A percentile compares a stretch with the other conserved stretches of the same genome.
Conservation (phyloP, 1,140 invertebrate species). For the Protaetia brevitarsis region DNA sequence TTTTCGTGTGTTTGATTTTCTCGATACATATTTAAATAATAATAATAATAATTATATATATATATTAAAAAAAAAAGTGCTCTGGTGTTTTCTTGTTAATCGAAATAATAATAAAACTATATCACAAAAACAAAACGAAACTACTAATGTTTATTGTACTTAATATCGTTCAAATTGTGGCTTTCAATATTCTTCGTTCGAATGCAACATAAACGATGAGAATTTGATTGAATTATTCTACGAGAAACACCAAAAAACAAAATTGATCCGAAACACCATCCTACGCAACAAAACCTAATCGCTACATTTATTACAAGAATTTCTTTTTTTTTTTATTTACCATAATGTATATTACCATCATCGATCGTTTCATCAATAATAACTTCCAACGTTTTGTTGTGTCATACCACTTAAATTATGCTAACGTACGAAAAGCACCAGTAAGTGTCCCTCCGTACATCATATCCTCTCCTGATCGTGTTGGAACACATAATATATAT, state of each 20-base stretch:
- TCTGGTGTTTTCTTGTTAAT: neutral
- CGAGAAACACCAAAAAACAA: too few relatives aligned
- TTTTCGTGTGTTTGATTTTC: conserved; percentile 23
- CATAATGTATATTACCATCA: too few relatives aligned
- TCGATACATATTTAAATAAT: neutral
- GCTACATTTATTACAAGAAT: conserved; percentile 28
- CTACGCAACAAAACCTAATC: conserved; percentile 25
- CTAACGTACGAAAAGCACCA: conserved; percentile 34
- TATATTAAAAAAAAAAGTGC: too few relatives aligned
- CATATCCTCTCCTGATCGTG: conserved; percentile 18
- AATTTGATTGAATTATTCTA: too few relatives aligned
- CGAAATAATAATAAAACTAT: neutral
- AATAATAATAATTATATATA: neutral
- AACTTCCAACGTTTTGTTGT: conserved; percentile 2
- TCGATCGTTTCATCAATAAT: conserved; percentile 14
- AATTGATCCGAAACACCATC: neutral
- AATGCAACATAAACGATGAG: too few relatives aligned
- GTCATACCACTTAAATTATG: conserved; percentile 28
- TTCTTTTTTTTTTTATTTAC: too few relatives aligned
- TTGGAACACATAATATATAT: conserved; percentile 21
- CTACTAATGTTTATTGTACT: conserved; percentile 20
- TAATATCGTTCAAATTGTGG: too few relatives aligned
- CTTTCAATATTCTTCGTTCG: too few relatives aligned
- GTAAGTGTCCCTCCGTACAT: conserved; percentile 30
- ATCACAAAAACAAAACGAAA: too few relatives aligned